Conservation (phyloP, 2,888 invertebrate species). For the Ferdinandea cuprea region DNA sequence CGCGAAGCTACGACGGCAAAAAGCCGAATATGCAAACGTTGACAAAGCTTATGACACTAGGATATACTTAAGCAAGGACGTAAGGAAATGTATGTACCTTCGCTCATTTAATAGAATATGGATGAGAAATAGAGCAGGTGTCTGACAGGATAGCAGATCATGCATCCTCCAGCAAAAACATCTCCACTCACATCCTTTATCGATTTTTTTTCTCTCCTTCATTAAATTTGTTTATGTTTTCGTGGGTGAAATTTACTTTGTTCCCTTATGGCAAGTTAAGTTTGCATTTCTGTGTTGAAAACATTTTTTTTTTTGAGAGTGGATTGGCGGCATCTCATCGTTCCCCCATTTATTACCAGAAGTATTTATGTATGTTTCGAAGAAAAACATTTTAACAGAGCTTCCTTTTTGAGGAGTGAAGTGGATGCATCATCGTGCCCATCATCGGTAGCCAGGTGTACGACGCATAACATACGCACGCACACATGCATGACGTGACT, state of each 20-base stretch:
- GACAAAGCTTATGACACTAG: conserved; percentile 36
- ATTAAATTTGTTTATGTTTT: conserved; percentile 68
- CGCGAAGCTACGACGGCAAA: not conserved
- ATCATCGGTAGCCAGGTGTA: conserved; percentile 42
- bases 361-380: conserved; percentile 65
- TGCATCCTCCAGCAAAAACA: conserved; percentile 50
- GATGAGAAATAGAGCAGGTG: conserved; percentile 73
- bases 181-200: conserved; percentile 36
- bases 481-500: not conserved
- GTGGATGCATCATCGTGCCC: conserved; percentile 27
- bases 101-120: conserved; percentile 71
- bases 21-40: conserved; percentile 33
- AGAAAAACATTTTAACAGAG: conserved; percentile 52
- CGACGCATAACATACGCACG: conserved; percentile 1
- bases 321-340: conserved; percentile 2
- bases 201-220: conserved; percentile 8
- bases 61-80: conserved; percentile 33
- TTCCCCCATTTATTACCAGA: conserved; percentile 54
- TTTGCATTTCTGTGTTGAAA: conserved; percentile 53
- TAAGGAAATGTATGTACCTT: conserved; percentile 25
- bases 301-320: conserved; percentile 8
- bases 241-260: conserved; percentile 46
- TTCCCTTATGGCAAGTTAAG: conserved; percentile 5
- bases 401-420: conserved; percentile 9
- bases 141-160: conserved; percentile 56